phyloP scores from a whole-genome alignment of 2,797 vertebrate genomes.

The Eidolon dupreanum region DNA sequence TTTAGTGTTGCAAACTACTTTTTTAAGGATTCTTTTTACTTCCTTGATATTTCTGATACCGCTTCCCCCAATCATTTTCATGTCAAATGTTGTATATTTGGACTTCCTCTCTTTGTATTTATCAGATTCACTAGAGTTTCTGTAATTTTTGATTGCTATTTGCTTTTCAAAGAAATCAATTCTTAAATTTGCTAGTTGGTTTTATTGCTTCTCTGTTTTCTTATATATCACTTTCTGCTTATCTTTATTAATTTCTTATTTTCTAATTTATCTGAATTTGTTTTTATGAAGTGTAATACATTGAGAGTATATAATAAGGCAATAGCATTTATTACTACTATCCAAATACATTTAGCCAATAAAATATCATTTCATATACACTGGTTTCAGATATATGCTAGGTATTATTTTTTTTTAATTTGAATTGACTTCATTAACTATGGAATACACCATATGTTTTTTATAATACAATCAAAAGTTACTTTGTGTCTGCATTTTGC shows the following conservation, averaged over 20 bases:
- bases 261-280: neutral
- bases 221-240: neutral
- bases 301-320: neutral
- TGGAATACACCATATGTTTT: neutral
- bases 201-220: constrained; percentile 33
- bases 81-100: neutral
- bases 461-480: neutral
- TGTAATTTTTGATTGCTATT: neutral
- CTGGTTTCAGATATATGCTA: neutral
- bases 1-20: neutral
- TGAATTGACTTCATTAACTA: neutral
- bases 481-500: neutral
- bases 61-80: neutral
- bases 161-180: neutral
- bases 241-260: constrained; percentile 24
- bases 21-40: neutral
- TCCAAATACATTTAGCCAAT: neutral
- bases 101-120: neutral
- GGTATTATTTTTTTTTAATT: neutral
- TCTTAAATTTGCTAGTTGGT: neutral
- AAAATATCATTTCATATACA: neutral
- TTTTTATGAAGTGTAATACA: neutral
- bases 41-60: neutral
- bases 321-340: neutral
- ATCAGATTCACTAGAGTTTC: neutral